Evolutionary conservation across 2,888 invertebrate species (phyloP), one percentile per base, ranked within the genome.

Genomic region (Ochropleura leucogaster): DNA sequence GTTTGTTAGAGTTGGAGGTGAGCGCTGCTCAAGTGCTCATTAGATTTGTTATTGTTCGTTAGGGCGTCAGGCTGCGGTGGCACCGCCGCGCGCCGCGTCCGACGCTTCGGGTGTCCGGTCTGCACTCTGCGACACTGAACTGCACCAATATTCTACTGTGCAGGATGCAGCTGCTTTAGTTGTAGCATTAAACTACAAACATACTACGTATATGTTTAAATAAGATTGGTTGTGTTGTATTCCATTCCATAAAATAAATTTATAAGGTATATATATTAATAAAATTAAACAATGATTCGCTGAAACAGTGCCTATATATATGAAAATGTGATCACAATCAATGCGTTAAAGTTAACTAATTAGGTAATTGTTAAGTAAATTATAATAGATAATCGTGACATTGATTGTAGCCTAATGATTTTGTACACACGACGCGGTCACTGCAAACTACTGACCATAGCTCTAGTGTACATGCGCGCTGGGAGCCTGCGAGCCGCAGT

Each of bases 241-340:
- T 79, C 73, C 85, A 85, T 86, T 86, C 85, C 87, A 82, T 80
- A 42, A n/a, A n/a, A 60, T 60, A 60, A 60, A 60, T 42, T 60
- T 42, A 40, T 40, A 40, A 57, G 51, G 46, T 59, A 51, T 57
- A 20, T 75, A 65, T 70, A 30, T 62, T 67, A 72, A 67, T 78
- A 65, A 75, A 74, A 68, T 72, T 72, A 55, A 76, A 65, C 46
- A 66, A 62, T 18, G 51, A 60, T 72, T 74, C 64, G 73, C 75
- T 81, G 64, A 71, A 69, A 74, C 79, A 87, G 84, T 85, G 86
- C 87, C 87, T 85, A 82, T 72, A 72, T 53, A 30, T 75, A 79
- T 55, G 40, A 75, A 30, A 44, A 83, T 83, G 83, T 85, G 81
- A 87, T 87, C 75, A 76, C 68, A 68, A 74, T 75, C 57, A 68